Evolutionary conservation across 2,113 vertebrate species (phyloP).

Genomic region (Panurus biarmicus): DNA sequence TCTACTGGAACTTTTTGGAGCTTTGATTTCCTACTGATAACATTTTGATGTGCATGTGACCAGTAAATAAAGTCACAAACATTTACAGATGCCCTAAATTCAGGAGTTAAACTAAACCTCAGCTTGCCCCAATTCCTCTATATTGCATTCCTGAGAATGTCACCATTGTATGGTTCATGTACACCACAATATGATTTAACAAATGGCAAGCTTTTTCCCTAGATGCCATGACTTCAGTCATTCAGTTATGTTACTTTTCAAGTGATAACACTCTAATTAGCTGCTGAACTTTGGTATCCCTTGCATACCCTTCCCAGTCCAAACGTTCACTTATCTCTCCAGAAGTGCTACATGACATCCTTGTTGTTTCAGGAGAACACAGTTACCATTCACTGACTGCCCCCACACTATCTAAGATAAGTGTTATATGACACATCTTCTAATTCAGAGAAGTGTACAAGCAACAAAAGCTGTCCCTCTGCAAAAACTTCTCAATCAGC

Average conservation of each 20-base stretch:
- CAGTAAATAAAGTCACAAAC: not conserved
- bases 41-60: not conserved
- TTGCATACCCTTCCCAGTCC: conserved; percentile 66
- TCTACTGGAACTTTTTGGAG: not conserved
- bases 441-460: conserved; percentile 22
- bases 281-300: conserved; percentile 67
- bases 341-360: conserved; percentile 77
- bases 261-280: conserved; percentile 78
- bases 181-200: conserved; percentile 16
- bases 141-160: conserved; percentile 22
- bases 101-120: not conserved
- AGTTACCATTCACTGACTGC: conserved; percentile 70
- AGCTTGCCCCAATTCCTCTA: not conserved
- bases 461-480: not conserved
- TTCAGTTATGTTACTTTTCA: conserved; percentile 61
- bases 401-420: conserved; percentile 68
- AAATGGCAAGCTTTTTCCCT: conserved; percentile 58
- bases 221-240: conserved; percentile 57
- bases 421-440: conserved; percentile 69
- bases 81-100: not conserved
- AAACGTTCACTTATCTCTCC: conserved; percentile 74
- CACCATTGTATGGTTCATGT: conserved; percentile 41
- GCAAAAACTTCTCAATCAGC: not conserved
- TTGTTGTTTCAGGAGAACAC: conserved; percentile 71
- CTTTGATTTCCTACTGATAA: not conserved